phyloP scores from a whole-genome alignment of 2,888 invertebrate genomes.

The Cacoxenus indagator region DNA sequence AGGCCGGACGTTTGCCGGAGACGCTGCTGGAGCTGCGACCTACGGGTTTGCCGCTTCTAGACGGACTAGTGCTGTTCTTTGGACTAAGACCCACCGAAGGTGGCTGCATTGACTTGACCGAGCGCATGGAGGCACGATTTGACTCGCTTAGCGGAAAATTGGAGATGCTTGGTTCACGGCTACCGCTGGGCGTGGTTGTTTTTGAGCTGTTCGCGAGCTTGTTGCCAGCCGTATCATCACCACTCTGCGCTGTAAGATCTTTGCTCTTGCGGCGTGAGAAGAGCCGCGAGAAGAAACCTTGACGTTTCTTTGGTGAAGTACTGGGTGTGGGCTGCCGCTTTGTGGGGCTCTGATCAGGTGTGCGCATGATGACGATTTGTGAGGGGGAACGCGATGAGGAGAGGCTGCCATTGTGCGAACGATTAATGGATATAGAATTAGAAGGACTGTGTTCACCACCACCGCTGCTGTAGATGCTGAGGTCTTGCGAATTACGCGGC shows the following conservation, averaged over 20 bases:
- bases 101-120: slow-evolving; percentile 58
- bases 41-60: slow-evolving; percentile 70
- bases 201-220: slow-evolving; percentile 43
- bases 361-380: slow-evolving; percentile 70
- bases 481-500: slow-evolving; percentile 75
- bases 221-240: slow-evolving; percentile 36
- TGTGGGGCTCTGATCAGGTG: slow-evolving; percentile 72
- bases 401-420: slow-evolving; percentile 56
- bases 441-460: slow-evolving; percentile 43
- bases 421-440: slow-evolving; percentile 51
- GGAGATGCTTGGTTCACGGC: slow-evolving; percentile 65
- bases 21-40: slow-evolving; percentile 76
- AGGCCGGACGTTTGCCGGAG: slow-evolving; percentile 74
- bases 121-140: slow-evolving; percentile 65
- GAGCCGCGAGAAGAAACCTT: slow-evolving; percentile 77
- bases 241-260: slow-evolving; percentile 47
- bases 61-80: slow-evolving; percentile 35
- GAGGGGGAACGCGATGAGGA: slow-evolving; percentile 66
- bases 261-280: slow-evolving; percentile 73
- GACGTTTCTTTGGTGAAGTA: slow-evolving; percentile 75
- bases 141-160: slow-evolving; percentile 65
- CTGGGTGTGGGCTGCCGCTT: slow-evolving; percentile 71
- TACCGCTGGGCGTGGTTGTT: slow-evolving; percentile 55
- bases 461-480: slow-evolving; percentile 46
- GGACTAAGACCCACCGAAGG: slow-evolving; percentile 69